Conservation (phyloP, 1,140 invertebrate genomes). For the Medauroidea extradentata region DNA sequence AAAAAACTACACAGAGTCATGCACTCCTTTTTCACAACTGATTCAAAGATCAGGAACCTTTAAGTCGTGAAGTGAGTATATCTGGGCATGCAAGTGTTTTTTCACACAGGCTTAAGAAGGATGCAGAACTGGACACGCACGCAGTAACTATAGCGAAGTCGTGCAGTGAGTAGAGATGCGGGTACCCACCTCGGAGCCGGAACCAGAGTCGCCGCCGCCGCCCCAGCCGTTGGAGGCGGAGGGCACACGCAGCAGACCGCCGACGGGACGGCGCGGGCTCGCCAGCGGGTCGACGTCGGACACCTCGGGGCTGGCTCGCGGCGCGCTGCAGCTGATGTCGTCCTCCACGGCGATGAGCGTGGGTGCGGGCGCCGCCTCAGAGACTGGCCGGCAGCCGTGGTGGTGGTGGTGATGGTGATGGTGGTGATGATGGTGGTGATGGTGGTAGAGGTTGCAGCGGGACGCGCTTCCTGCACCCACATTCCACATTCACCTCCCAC, state of each 20-base stretch:
- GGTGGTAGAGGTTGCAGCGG: not conserved
- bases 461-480: not conserved
- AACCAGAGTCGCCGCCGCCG: conserved; percentile 50
- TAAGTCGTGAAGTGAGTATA: too few species aligned
- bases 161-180: too few species aligned
- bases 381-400: not conserved
- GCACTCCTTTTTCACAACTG: too few species aligned
- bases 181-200: conserved; percentile 52
- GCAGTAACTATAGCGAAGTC: too few species aligned
- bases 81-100: too few species aligned
- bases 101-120: too few species aligned
- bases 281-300: not conserved
- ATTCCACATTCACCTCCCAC: too few species aligned
- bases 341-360: not conserved
- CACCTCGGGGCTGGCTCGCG: conserved; percentile 10
- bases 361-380: not conserved
- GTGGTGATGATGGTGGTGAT: conserved; percentile 1
- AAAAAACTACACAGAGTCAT: too few species aligned
- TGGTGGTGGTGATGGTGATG: conserved; percentile 12
- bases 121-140: too few species aligned
- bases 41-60: too few species aligned
- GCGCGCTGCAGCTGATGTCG: conserved; percentile 37
- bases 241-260: conserved; percentile 32
- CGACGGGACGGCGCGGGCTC: conserved; percentile 18
- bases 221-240: conserved; percentile 38